Evolutionary conservation across 2,888 invertebrate species (phyloP).

Genomic region (Dicyrtomina minuta): DNA sequence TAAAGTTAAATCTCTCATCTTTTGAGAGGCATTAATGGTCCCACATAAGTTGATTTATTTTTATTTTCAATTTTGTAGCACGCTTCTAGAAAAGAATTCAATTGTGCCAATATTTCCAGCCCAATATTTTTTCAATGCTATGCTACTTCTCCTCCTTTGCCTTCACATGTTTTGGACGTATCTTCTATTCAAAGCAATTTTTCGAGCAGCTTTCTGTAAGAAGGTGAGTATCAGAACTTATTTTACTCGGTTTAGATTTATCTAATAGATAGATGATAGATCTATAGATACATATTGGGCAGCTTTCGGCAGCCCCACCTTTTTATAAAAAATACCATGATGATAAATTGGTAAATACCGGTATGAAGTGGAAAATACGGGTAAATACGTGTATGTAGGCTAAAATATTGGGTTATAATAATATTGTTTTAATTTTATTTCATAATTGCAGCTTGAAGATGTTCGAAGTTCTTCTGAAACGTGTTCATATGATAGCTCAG

Average conservation of each 20-base stretch:
- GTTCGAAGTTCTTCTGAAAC: conserved; percentile 64
- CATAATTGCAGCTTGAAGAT: conserved; percentile 76
- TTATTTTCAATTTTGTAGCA: conserved; percentile 55
- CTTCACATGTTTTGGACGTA: conserved; percentile 36
- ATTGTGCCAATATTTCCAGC: conserved; percentile 87
- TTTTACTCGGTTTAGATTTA: too few relatives aligned
- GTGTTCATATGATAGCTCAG: conserved; percentile 16
- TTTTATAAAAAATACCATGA: too few relatives aligned
- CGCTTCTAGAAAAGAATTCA: conserved; percentile 78
- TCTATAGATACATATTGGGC: too few relatives aligned
- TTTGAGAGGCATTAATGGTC: too few relatives aligned
- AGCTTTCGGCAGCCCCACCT: too few relatives aligned
- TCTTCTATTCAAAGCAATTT: conserved; percentile 28
- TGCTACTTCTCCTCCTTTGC: conserved; percentile 26
- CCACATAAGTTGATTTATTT: background rate
- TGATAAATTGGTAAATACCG: too few relatives aligned
- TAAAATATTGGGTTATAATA: too few relatives aligned
- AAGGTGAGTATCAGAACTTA: conserved; percentile 71
- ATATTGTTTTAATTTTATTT: too few relatives aligned
- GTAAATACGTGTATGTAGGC: too few relatives aligned
- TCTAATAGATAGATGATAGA: too few relatives aligned
- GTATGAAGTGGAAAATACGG: too few relatives aligned
- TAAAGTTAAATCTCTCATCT: too few relatives aligned
- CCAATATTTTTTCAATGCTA: conserved; percentile 58
- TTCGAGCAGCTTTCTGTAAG: conserved; percentile 69